Evolutionary conservation across 2,888 invertebrate genomes (phyloP), one percentile per base, ranked within the genome.

Genomic region (Pilophorus perplexus): DNA sequence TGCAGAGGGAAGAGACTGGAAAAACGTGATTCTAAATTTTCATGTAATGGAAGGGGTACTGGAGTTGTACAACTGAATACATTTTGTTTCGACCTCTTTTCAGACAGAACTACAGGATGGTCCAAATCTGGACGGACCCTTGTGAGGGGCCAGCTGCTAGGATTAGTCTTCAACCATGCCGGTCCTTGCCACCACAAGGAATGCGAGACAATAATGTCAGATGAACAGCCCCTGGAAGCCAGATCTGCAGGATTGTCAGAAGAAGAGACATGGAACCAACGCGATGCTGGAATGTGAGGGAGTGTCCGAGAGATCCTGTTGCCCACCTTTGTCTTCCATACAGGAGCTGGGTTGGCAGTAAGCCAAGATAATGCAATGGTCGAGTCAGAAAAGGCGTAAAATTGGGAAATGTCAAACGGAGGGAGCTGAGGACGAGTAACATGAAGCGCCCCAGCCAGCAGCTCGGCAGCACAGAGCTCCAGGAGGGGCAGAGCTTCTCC

Each of bases 231-330:
- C 5, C 55, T 12, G 18, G 33, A 33, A 1, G 55, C 55, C 2
- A 3, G 3, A 37, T 55, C 55, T 2, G 55, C 55, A 3, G 55
- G 55, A 16, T 55, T 55, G 10, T 55, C 22, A 25, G 14, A 18
- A 3, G 55, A 55, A 10, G 16, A 20, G 3, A 55, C 22, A 33
- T 55, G 55, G 28, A 18, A 55, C 55, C 55, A 55, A 1, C n/a
- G 14, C 1, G 14, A 1, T 2, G n/a, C 3, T 1, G 55, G 55
- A 12, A 55, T 16, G 2, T 10, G 5, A 14, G 12, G 5, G 5
- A 37, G 18, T 1, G 18, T 55, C 2, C 28, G 2, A 37, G 55
- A n/a, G 2, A 55, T 37, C 4, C 55, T 28, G 28, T 55, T 55
- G 8, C 55, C 55, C 2, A 55, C 20, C 8, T 37, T 20, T 6